A percentile compares a stretch with the other conserved stretches of the same genome.
phyloP scores from a whole-genome alignment of 1,140 invertebrate genomes.

The Cydia pomonella region DNA sequence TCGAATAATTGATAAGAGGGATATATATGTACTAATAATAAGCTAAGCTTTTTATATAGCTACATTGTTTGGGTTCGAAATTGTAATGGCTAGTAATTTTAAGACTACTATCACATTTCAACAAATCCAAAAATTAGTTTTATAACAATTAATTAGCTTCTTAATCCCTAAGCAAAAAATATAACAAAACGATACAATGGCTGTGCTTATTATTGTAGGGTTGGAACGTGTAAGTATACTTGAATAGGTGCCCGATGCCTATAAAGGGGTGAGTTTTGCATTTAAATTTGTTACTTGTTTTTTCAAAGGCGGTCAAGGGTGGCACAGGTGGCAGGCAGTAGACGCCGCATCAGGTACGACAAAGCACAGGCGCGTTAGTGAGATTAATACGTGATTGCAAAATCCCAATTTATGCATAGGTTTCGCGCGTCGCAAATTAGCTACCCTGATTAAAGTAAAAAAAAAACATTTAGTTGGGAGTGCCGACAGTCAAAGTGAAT shows the following conservation, averaged over 20 bases:
- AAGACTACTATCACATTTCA: not conserved
- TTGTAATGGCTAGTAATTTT: not conserved
- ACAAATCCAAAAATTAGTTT: slow-evolving; percentile 34
- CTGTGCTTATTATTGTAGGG: not conserved
- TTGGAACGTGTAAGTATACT: not conserved
- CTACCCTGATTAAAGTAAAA: slow-evolving; percentile 19
- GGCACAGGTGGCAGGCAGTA: slow-evolving; percentile 6
- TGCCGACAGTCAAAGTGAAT: slow-evolving; percentile 70
- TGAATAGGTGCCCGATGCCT: not conserved
- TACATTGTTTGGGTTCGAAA: not conserved
- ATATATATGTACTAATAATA: too few species aligned
- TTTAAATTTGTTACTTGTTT: not conserved
- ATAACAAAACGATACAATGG: not conserved
- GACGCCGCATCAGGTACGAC: not conserved
- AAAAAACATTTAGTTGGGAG: slow-evolving; percentile 40
- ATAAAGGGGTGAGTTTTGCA: not conserved
- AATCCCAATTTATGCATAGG: slow-evolving; percentile 31
- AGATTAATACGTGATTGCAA: slow-evolving; percentile 16
- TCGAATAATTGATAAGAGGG: too few species aligned
- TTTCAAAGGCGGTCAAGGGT: not conserved
- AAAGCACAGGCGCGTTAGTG: slow-evolving; percentile 2
- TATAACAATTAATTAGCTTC: slow-evolving; percentile 7
- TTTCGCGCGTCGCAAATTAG: slow-evolving; percentile 21
- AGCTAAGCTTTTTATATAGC: not conserved
- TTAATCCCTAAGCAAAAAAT: not conserved